phyloP scores from a whole-genome alignment of 2,797 vertebrate genomes.

The Chaenodraco wilsoni region DNA sequence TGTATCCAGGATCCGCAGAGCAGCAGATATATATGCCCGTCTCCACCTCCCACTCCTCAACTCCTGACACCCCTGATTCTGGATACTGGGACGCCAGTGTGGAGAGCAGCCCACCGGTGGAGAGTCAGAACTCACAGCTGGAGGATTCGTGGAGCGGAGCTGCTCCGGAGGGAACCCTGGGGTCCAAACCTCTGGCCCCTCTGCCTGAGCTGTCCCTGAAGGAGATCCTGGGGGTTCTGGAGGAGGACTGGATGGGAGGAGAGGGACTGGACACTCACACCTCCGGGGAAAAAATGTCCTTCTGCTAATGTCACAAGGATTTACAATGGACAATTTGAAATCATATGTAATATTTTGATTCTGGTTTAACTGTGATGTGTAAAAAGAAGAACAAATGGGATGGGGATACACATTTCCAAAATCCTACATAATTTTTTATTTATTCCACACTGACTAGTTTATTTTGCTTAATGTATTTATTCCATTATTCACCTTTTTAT shows the following conservation, averaged over 20 bases:
- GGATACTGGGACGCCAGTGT: constrained; percentile 72
- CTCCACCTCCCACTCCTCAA: constrained; percentile 53
- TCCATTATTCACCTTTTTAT: constrained; percentile 10
- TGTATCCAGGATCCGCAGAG: constrained; percentile 59
- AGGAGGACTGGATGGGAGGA: constrained; percentile 76
- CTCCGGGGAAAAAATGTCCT: constrained; percentile 31
- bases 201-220: constrained; percentile 80
- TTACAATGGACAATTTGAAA: constrained; percentile 36
- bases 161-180: constrained; percentile 20
- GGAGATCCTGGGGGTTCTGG: constrained; percentile 79
- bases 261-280: constrained; percentile 32
- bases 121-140: constrained; percentile 40
- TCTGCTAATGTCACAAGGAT: constrained; percentile 40
- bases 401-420: constrained; percentile 1
- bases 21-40: constrained; percentile 48
- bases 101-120: constrained; percentile 52
- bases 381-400: not conserved
- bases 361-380: not conserved
- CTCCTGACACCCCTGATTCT: constrained; percentile 77
- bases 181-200: constrained; percentile 39
- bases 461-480: constrained; percentile 50
- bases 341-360: constrained; percentile 46
- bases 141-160: constrained; percentile 57
- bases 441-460: not conserved
- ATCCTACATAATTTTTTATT: not conserved